Percentiles rank a stretch among this genome's conserved stretches.
Evolutionary conservation across 35 echinoderm and acorn worm species (phyloP).

Genomic region (Amphiura filiformis): DNA sequence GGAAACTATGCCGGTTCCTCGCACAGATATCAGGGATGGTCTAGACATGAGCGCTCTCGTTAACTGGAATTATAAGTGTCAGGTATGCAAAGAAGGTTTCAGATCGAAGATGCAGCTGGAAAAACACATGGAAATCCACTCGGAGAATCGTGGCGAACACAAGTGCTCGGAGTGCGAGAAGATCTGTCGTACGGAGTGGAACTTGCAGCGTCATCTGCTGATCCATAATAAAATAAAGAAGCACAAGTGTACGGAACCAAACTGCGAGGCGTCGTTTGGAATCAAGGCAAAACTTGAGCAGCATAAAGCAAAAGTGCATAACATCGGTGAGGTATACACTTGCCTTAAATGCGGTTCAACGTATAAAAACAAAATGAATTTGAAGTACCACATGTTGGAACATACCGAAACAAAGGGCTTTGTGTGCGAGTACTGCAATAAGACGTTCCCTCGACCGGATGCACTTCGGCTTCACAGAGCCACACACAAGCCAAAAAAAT

Average conservation of each 20-base stretch:
- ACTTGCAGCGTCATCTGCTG: neutral
- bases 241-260: neutral
- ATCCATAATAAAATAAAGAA: neutral
- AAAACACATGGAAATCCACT: neutral
- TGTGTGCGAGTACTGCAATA: neutral
- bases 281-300: neutral
- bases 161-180: neutral
- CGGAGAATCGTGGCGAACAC: neutral
- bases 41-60: neutral
- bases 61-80: neutral
- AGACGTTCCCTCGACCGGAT: neutral
- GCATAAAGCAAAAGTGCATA: neutral
- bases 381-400: neutral
- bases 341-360: neutral
- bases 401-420: neutral
- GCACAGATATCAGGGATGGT: too few relatives aligned
- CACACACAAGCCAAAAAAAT: neutral
- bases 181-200: neutral
- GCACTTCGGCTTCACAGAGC: neutral
- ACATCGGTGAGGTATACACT: neutral
- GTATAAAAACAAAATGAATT: neutral
- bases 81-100: neutral
- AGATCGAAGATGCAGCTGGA: neutral
- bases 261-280: neutral
- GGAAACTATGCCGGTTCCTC: neutral